These are phyloP conservation scores for Tachysurus vachellii DNA, from an alignment of 2,113 vertebrate species.

Conservation along the genomic window DNA sequence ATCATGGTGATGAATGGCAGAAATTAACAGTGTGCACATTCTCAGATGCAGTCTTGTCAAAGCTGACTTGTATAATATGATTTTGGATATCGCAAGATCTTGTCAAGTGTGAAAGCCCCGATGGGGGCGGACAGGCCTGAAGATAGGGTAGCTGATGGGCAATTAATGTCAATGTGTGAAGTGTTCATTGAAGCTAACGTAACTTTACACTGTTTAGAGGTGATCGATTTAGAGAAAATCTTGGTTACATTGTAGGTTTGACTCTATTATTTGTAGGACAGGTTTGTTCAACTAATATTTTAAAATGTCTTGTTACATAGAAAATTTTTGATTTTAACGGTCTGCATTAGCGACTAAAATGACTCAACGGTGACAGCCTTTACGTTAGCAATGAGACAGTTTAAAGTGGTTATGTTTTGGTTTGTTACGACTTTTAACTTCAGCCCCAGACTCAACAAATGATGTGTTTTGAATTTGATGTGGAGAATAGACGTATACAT, in stretches of 20 bases:
- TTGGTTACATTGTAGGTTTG: background rate
- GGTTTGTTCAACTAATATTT: background rate
- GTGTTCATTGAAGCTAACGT: background rate
- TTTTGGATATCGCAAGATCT: background rate
- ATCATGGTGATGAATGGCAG: background rate
- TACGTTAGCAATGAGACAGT: background rate
- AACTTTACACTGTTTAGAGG: background rate
- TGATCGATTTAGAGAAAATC: background rate
- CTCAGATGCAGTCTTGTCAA: background rate
- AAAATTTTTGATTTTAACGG: background rate
- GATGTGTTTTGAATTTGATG: background rate
- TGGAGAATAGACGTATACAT: background rate
- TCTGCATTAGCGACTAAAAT: background rate
- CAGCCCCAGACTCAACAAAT: background rate
- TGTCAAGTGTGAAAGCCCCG: background rate
- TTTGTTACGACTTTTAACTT: background rate
- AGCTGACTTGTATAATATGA: background rate
- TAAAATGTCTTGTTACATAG: background rate
- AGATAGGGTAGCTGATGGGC: background rate
- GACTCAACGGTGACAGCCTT: background rate
- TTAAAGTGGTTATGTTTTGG: background rate
- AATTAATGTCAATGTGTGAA: constrained; percentile 5
- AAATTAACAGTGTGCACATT: background rate
- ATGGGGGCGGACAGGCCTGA: constrained; percentile 1
- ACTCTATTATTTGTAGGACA: background rate